Conservation (phyloP, 2,888 invertebrate species). For the Barypeithes pellucidus region DNA sequence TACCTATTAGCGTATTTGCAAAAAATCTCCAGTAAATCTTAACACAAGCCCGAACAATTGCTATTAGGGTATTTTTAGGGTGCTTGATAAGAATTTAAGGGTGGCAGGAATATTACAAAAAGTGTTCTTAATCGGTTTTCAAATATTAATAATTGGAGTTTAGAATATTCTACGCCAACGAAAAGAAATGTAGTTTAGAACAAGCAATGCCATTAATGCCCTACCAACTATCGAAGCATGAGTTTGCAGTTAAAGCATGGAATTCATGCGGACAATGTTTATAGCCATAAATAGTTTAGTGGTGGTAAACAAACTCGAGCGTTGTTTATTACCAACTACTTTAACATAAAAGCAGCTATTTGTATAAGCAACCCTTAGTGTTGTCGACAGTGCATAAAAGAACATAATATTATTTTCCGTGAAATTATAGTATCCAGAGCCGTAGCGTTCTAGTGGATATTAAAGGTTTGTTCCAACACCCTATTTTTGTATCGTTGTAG, state of each 20-base stretch:
- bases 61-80: too few species aligned
- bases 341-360: constrained; percentile 13
- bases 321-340: constrained; percentile 15
- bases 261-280: constrained; percentile 20
- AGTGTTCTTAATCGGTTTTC: too few species aligned
- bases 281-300: constrained; percentile 14
- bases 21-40: too few species aligned
- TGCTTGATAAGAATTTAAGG: too few species aligned
- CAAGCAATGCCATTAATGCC: background rate
- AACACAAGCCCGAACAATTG: too few species aligned
- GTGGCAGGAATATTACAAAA: too few species aligned
- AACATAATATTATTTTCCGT: constrained; percentile 1
- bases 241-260: constrained; percentile 10
- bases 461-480: too few species aligned
- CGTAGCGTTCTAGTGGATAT: background rate
- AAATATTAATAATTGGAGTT: too few species aligned
- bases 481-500: too few species aligned
- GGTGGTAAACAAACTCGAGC: constrained; percentile 11
- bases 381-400: constrained; percentile 5
- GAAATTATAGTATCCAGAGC: background rate
- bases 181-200: background rate
- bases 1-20: too few species aligned
- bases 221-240: background rate
- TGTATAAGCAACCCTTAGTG: constrained; percentile 3
- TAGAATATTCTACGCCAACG: background rate